Base-by-base conservation (phyloP, 2,797 vertebrate species). In the Falco peregrinus region DNA sequence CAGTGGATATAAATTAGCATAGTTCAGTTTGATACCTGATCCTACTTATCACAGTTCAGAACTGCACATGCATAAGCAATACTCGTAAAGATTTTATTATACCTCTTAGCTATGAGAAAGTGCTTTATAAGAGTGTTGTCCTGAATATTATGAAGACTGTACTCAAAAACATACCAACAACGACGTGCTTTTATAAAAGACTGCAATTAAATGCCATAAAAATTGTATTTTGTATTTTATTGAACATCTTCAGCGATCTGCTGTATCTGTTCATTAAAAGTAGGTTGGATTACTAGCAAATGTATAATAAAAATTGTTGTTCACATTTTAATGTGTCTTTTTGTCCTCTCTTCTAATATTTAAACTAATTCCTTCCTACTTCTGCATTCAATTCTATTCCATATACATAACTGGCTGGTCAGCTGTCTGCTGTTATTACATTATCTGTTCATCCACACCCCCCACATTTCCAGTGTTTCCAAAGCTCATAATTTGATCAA, bases 251-350 rank as follows among this genome's bases (percentile, higher is more conserved):
- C 76, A 84, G 84, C 79, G 56, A 73, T 93, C 94, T 94, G 47
- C 69, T 95, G 14, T 91, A 76, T 81, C 92, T 81, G 47, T 94
- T 96, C 59, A 67, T 94, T 91, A 84, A 93, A 93, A 93, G 56
- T 69, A 73, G 73, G 65, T 37, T 93, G 84, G 51, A 81, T 81
- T 91, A 76, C 54, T 91, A 86, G 79, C 60, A 92, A 92, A 88
- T 54, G 29, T 84, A 22, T 70, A 94, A 96, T 96, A 96, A 96
- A 96, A 78, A 60, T n/a, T 60, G 28, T 89, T 94, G 28, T 89
- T 94, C 39, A 25, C 22, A 15, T 94, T 86, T 85, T 83, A 81
- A 88, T 63, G 48, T 89, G 59, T 89, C 51, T 92, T 93, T 91
- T 81, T 92, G 59, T 84, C 69, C 51, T 89, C 33, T 95, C 41